Evolutionary conservation across 2,888 invertebrate species (phyloP).

Genomic region (Eupsilia transversa): DNA sequence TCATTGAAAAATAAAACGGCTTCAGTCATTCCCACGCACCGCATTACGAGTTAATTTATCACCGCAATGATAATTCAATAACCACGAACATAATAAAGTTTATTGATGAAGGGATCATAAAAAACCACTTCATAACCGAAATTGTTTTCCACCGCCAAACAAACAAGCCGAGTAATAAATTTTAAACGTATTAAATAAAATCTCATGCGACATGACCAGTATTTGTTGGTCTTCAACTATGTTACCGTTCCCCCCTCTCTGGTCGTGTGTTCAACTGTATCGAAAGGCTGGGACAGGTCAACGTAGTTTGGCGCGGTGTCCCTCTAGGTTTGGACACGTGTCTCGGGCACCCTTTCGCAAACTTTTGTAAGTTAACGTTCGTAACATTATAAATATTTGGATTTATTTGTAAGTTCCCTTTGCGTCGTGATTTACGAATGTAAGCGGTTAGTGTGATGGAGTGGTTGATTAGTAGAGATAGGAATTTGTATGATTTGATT

Average conservation of each 20-base stretch:
- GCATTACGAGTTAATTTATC: constrained; percentile 59
- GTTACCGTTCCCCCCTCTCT: not conserved
- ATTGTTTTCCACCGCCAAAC: constrained; percentile 84
- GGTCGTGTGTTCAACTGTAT: constrained; percentile 1
- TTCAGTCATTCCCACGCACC: constrained; percentile 60
- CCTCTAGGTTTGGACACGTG: constrained; percentile 82
- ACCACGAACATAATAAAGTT: constrained; percentile 79
- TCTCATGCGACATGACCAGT: constrained; percentile 73
- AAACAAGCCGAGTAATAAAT: constrained; percentile 84
- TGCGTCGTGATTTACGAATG: constrained; percentile 71
- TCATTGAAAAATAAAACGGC: constrained; percentile 3
- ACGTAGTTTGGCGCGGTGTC: constrained; percentile 70
- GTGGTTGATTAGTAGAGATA: constrained; percentile 32
- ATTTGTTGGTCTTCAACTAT: constrained; percentile 65
- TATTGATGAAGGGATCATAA: constrained; percentile 80
- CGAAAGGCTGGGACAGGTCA: constrained; percentile 65
- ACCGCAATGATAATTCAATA: constrained; percentile 77
- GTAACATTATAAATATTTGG: constrained; percentile 87
- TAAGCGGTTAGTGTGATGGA: constrained; percentile 42
- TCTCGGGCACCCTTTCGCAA: constrained; percentile 81
- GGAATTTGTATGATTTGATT: not conserved
- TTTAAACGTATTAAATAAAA: constrained; percentile 87
- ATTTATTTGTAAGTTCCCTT: constrained; percentile 77
- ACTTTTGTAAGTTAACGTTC: constrained; percentile 70
- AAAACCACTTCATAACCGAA: constrained; percentile 84